These are phyloP conservation scores for Calameuta pallipes DNA, from an alignment of 2,888 invertebrate species.

Conservation along the genomic window DNA sequence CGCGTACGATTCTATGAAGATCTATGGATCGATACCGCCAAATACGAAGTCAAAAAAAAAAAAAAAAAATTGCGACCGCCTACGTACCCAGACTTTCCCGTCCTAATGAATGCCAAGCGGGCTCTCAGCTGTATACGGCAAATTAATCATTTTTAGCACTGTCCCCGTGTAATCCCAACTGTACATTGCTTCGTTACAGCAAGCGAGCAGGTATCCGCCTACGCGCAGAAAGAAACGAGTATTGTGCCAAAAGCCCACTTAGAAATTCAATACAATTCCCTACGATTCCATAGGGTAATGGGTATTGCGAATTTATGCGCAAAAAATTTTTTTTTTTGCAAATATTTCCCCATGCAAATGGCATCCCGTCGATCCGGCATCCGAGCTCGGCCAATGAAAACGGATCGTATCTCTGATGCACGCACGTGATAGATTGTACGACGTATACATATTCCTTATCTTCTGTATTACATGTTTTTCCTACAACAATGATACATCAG, in stretches of 20 bases:
- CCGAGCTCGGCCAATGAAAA: neutral
- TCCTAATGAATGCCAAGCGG: neutral
- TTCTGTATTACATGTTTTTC: neutral
- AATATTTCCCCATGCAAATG: too few relatives aligned
- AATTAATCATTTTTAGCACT: neutral
- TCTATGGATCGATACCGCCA: conserved; percentile 1
- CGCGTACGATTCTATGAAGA: neutral
- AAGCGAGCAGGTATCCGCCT: too few relatives aligned
- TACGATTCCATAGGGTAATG: too few relatives aligned
- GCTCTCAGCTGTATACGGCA: neutral
- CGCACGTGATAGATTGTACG: neutral
- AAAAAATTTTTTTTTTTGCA: too few relatives aligned
- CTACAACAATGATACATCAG: conserved; percentile 26
- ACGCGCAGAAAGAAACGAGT: too few relatives aligned
- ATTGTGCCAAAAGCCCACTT: too few relatives aligned
- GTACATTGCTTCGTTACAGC: neutral
- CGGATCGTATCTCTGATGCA: neutral
- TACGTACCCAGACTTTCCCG: neutral
- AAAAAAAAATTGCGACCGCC: neutral
- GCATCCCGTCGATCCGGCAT: too few relatives aligned
- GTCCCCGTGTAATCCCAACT: neutral
- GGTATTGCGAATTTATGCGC: too few relatives aligned
- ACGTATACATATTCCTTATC: neutral
- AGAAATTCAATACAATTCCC: too few relatives aligned
- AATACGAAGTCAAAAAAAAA: neutral